Evolutionary conservation across 2,113 vertebrate species (phyloP).

Genomic region (crab-eating macaque (Macaca fascicularis)): DNA sequence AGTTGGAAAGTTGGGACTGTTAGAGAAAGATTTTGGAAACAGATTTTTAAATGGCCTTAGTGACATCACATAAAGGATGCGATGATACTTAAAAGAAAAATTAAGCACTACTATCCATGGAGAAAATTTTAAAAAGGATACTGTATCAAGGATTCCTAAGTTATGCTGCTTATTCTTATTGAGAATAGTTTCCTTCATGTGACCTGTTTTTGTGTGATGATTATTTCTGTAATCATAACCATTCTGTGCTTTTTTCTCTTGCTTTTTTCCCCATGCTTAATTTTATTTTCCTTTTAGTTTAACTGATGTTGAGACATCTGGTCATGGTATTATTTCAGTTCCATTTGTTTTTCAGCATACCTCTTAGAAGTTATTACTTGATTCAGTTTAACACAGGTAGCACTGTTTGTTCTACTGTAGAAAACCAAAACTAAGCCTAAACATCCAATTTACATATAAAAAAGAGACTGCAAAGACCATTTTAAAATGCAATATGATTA

Average conservation of each 20-base stretch:
- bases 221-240: not conserved
- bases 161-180: not conserved
- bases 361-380: not conserved
- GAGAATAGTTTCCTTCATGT: not conserved
- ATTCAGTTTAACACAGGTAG: not conserved
- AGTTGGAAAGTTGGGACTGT: not conserved
- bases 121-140: not conserved
- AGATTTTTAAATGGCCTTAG: not conserved
- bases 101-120: not conserved
- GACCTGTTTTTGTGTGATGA: not conserved
- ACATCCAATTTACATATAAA: not conserved
- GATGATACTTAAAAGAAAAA: not conserved
- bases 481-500: not conserved
- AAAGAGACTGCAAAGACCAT: not conserved
- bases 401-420: not conserved
- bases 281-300: conserved; percentile 18
- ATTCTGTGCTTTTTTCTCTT: not conserved
- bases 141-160: not conserved
- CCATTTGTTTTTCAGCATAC: not conserved
- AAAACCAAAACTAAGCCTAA: not conserved
- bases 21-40: not conserved
- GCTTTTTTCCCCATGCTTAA: not conserved
- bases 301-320: not conserved
- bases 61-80: not conserved
- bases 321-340: not conserved